phyloP scores from a whole-genome alignment of 2,113 vertebrate genomes.

The Ornithorhynchus anatinus region DNA sequence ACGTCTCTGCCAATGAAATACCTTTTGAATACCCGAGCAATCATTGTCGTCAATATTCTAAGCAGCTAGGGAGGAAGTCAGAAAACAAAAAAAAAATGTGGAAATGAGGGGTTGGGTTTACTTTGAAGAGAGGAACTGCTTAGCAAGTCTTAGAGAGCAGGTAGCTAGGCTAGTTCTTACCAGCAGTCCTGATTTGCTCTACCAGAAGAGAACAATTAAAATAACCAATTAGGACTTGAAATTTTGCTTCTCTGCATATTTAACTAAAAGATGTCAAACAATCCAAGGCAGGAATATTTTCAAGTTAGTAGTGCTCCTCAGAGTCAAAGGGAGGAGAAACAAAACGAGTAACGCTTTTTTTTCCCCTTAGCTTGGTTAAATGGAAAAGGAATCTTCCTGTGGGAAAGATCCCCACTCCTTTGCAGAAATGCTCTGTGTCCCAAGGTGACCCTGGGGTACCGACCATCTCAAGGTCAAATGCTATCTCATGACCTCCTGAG shows the following conservation, averaged over 20 bases:
- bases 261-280: slow-evolving; percentile 24
- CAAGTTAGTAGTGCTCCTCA: not conserved
- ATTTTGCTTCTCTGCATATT: slow-evolving; percentile 33
- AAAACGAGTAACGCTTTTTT: not conserved
- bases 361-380: not conserved
- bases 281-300: slow-evolving; percentile 6
- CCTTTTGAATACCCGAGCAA: not conserved
- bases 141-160: not conserved
- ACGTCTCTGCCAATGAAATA: not conserved
- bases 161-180: not conserved
- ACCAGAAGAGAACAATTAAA: slow-evolving; percentile 15
- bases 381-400: not conserved
- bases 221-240: slow-evolving; percentile 9
- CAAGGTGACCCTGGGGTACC: no score
- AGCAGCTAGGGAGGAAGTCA: not conserved
- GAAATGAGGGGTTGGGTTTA: not conserved
- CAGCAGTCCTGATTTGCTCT: not conserved
- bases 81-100: not conserved
- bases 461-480: no score
- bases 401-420: not conserved
- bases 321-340: not conserved
- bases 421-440: not conserved
- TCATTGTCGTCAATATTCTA: slow-evolving; percentile 12
- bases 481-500: no score
- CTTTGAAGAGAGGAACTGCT: not conserved